Evolutionary conservation across 2,888 invertebrate genomes (phyloP).

Genomic region (Metallyticus violacea): DNA sequence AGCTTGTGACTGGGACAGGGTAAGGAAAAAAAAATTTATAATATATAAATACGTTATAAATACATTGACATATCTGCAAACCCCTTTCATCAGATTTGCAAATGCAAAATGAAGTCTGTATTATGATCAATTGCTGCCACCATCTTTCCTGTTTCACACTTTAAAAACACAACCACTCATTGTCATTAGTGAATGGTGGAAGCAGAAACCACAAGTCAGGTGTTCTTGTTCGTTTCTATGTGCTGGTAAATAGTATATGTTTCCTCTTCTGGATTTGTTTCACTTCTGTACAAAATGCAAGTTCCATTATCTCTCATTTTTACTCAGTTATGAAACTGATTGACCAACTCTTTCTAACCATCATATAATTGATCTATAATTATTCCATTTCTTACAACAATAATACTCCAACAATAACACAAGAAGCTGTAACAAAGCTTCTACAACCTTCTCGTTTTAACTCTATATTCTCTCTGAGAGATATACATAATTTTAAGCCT

Average conservation of each 20-base stretch:
- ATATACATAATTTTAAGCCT: neutral
- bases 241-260: neutral
- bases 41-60: conserved; percentile 29
- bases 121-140: neutral
- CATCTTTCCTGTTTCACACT: neutral
- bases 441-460: neutral
- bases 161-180: neutral
- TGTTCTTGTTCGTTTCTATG: neutral
- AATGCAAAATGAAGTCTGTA: neutral
- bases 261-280: neutral
- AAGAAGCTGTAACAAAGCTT: neutral
- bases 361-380: neutral
- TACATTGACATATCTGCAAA: conserved; percentile 23
- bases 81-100: neutral
- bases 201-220: neutral
- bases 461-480: neutral
- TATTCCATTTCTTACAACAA: neutral
- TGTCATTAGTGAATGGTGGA: neutral
- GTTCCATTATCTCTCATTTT: neutral
- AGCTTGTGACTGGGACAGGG: conserved; percentile 27
- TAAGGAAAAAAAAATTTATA: conserved; percentile 8
- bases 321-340: neutral
- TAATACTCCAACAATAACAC: conserved; percentile 11
- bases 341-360: neutral
- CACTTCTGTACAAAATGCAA: neutral